phyloP scores from a whole-genome alignment of 2,888 invertebrate genomes.

The Drosophila rubida region DNA sequence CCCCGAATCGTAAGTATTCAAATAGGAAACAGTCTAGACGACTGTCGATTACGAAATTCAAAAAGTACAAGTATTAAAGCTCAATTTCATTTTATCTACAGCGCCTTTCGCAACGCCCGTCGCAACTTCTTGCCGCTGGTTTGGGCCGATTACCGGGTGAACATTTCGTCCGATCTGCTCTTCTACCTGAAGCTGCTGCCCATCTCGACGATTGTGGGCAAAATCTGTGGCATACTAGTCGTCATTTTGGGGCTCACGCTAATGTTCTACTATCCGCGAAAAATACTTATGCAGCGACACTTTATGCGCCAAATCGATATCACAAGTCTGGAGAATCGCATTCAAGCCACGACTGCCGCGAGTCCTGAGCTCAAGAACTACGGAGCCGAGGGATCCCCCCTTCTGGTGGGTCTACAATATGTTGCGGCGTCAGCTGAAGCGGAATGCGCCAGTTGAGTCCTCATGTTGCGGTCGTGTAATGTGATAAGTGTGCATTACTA shows the following conservation, averaged over 20 bases:
- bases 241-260: constrained; percentile 59
- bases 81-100: constrained; percentile 36
- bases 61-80: no score
- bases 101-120: constrained; percentile 64
- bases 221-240: constrained; percentile 51
- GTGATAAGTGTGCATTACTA: constrained; percentile 44
- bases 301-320: constrained; percentile 73
- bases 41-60: no score
- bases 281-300: constrained; percentile 56
- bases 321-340: constrained; percentile 48
- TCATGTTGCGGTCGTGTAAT: constrained; percentile 5
- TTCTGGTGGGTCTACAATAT: constrained; percentile 59
- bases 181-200: constrained; percentile 62
- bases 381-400: constrained; percentile 58
- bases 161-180: constrained; percentile 63
- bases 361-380: constrained; percentile 35
- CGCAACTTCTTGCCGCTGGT: constrained; percentile 71
- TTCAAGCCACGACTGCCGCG: constrained; percentile 22
- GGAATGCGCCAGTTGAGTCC: constrained; percentile 30
- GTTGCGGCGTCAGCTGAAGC: constrained; percentile 13
- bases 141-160: constrained; percentile 75
- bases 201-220: constrained; percentile 43
- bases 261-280: constrained; percentile 69
- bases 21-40: no score
- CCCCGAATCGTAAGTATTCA: constrained; percentile 86